These are phyloP conservation scores for Eumaeus atala DNA, from an alignment of 1,140 invertebrate species.

Conservation along the genomic window DNA sequence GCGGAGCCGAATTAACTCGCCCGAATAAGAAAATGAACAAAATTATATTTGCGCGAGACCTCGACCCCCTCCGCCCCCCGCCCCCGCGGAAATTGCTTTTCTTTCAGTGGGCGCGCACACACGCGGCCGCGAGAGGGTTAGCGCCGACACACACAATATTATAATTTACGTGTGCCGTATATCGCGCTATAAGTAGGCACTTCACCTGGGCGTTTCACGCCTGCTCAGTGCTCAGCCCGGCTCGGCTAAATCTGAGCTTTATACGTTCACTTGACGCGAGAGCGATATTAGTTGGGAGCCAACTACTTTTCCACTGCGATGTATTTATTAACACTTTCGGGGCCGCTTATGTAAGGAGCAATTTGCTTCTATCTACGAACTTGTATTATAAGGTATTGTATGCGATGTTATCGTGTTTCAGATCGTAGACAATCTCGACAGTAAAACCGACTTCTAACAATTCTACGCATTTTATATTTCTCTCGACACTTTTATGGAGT, in stretches of 20 bases:
- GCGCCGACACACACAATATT: slow-evolving; percentile 68
- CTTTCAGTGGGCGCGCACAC: slow-evolving; percentile 66
- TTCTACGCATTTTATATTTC: neutral
- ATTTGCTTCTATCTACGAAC: slow-evolving; percentile 13
- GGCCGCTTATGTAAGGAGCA: slow-evolving; percentile 16
- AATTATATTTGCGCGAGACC: slow-evolving; percentile 72
- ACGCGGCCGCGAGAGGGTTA: slow-evolving; percentile 63
- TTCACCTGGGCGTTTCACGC: slow-evolving; percentile 69
- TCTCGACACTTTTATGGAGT: neutral
- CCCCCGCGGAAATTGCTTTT: slow-evolving; percentile 70
- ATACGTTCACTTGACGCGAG: slow-evolving; percentile 72
- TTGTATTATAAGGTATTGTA: neutral
- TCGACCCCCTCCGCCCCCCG: slow-evolving; percentile 33
- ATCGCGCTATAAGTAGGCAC: slow-evolving; percentile 70
- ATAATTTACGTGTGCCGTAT: slow-evolving; percentile 73
- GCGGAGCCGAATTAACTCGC: slow-evolving; percentile 70
- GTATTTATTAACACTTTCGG: slow-evolving; percentile 60
- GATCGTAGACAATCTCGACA: slow-evolving; percentile 1
- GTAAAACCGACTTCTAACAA: slow-evolving; percentile 3
- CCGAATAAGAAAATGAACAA: slow-evolving; percentile 74
- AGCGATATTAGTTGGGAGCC: slow-evolving; percentile 71
- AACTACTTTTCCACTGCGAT: slow-evolving; percentile 65
- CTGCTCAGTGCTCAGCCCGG: slow-evolving; percentile 58
- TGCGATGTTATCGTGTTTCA: neutral
- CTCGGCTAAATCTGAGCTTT: slow-evolving; percentile 70